phyloP scores from a whole-genome alignment of 2,113 vertebrate species.

The Dunckerocampus dactyliophorus region DNA sequence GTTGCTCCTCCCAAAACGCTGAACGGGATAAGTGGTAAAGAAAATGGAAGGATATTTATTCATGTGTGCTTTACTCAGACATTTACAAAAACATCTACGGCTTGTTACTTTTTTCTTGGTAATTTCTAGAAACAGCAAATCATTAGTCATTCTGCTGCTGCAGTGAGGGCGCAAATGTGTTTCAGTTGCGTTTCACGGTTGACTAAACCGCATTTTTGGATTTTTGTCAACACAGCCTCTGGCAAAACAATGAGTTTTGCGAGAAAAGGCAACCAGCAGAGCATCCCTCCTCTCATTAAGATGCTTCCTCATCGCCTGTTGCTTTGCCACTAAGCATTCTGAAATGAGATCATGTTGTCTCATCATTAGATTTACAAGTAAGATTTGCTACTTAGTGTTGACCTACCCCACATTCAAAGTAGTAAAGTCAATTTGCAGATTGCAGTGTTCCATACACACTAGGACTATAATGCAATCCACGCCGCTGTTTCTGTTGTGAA shows the following conservation, averaged over 20 bases:
- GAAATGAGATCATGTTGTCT: slow-evolving; percentile 39
- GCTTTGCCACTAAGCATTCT: slow-evolving; percentile 29
- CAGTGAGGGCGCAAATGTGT: slow-evolving; percentile 1
- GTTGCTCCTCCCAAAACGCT: too few relatives aligned
- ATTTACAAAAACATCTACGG: too few relatives aligned
- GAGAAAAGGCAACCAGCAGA: slow-evolving; percentile 15
- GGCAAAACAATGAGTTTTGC: slow-evolving; percentile 40
- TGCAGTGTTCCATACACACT: too few relatives aligned
- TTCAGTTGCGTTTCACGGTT: slow-evolving; percentile 30
- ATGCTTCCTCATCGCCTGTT: slow-evolving; percentile 29
- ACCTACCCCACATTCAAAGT: slow-evolving; percentile 14
- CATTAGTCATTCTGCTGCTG: slow-evolving; percentile 5
- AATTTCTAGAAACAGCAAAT: slow-evolving; percentile 12
- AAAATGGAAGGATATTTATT: too few relatives aligned
- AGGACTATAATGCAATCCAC: too few relatives aligned
- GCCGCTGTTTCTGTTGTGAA: too few relatives aligned
- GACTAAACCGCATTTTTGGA: slow-evolving; percentile 22
- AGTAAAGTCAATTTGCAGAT: too few relatives aligned
- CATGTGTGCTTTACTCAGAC: too few relatives aligned
- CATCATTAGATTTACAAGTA: background rate
- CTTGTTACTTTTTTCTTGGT: background rate
- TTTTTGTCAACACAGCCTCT: slow-evolving; percentile 24
- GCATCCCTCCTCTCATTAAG: slow-evolving; percentile 36
- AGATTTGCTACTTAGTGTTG: too few relatives aligned
- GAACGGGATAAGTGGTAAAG: too few relatives aligned